Conservation (phyloP, 2,113 vertebrate genomes). For the Paramormyrops kingsleyae region DNA sequence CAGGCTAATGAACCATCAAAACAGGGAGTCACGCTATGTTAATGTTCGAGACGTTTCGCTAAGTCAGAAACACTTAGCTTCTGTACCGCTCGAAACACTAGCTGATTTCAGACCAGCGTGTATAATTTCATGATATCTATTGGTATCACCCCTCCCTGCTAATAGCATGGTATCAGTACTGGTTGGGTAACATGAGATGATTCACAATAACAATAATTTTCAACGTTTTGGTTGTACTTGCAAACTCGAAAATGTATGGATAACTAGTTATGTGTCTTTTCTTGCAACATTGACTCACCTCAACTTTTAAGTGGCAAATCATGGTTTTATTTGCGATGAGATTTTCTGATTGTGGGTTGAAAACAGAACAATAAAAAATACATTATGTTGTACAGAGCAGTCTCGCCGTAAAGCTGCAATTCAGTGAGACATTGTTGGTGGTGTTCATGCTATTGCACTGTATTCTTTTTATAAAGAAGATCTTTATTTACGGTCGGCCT, state of each 20-base stretch:
- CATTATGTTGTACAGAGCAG: neutral
- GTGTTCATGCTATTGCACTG: neutral
- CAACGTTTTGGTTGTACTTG: neutral
- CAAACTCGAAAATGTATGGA: neutral
- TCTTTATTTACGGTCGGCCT: neutral
- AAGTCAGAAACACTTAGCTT: neutral
- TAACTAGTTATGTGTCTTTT: neutral
- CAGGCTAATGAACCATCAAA: neutral
- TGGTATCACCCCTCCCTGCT: neutral
- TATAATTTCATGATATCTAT: neutral
- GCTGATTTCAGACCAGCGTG: neutral
- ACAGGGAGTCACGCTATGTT: neutral
- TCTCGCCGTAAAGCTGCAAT: neutral
- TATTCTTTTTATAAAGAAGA: neutral
- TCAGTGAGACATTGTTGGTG: neutral
- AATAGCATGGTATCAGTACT: neutral
- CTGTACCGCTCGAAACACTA: neutral
- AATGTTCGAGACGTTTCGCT: neutral
- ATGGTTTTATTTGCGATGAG: neutral
- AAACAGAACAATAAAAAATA: neutral
- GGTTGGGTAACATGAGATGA: neutral
- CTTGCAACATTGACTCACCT: neutral
- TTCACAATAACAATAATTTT: neutral
- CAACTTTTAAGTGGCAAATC: neutral
- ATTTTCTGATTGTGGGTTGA: neutral